These are phyloP conservation scores for Phallusia fumigata DNA, from an alignment of 23 tunicate species.

Conservation along the genomic window DNA sequence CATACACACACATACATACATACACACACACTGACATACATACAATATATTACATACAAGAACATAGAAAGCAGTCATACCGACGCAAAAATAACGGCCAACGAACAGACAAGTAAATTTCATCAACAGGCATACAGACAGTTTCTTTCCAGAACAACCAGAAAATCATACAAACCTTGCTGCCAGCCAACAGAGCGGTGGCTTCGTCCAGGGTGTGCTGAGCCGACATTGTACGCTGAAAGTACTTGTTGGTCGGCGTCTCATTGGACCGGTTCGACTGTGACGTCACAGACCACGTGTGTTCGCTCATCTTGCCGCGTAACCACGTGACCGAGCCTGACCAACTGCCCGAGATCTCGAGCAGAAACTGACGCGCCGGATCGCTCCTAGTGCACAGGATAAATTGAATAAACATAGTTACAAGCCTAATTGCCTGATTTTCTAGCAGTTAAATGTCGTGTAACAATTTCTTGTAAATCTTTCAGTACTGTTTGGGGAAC, in stretches of 20 bases:
- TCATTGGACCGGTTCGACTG: constrained; percentile 60
- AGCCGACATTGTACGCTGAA: constrained; percentile 87
- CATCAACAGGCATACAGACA: too few relatives aligned
- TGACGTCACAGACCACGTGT: constrained; percentile 25
- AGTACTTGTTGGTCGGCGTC: constrained; percentile 58
- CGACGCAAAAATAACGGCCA: too few relatives aligned
- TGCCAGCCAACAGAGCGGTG: constrained; percentile 65
- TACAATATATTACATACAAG: too few relatives aligned
- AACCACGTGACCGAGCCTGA: constrained; percentile 79
- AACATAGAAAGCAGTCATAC: too few relatives aligned
- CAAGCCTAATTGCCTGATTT: too few relatives aligned
- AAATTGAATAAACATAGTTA: neutral
- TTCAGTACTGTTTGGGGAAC: too few relatives aligned
- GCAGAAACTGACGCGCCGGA: constrained; percentile 36
- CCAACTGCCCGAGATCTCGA: constrained; percentile 64
- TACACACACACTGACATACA: too few relatives aligned
- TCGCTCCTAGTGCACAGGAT: constrained; percentile 23
- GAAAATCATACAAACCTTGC: constrained; percentile 13
- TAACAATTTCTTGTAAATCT: too few relatives aligned
- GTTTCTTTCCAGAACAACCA: neutral
- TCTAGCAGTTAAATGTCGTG: too few relatives aligned
- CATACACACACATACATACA: too few relatives aligned
- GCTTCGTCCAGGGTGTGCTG: constrained; percentile 85
- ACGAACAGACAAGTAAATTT: too few relatives aligned
- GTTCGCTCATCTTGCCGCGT: constrained; percentile 60